Percentiles rank a stretch among this genome's conserved stretches.
phyloP scores from a whole-genome alignment of 2,797 vertebrate genomes.

The Gobionotothen gibberifrons region DNA sequence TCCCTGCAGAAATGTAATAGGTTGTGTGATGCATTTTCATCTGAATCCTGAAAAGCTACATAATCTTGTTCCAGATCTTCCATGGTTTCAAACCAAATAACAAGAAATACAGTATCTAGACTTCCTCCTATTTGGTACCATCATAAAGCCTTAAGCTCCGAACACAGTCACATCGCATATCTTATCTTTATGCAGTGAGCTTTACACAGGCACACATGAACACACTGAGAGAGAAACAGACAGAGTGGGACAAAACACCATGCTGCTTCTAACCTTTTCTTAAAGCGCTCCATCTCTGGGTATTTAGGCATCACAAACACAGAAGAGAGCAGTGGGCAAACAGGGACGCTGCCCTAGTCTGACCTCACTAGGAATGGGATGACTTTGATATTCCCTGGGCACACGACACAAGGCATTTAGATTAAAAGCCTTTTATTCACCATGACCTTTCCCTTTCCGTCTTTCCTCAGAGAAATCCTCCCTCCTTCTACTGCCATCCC shows the following conservation, averaged over 20 bases:
- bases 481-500: constrained; percentile 59
- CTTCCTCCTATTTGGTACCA: constrained; percentile 29
- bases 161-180: constrained; percentile 38
- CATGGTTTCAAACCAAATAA: constrained; percentile 39
- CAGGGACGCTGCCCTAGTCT: constrained; percentile 58
- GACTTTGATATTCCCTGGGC: constrained; percentile 83
- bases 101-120: constrained; percentile 21
- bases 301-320: constrained; percentile 71
- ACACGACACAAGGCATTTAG: constrained; percentile 72
- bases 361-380: constrained; percentile 74
- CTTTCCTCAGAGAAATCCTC: constrained; percentile 80
- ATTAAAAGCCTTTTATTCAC: constrained; percentile 85
- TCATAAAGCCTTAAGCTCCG: constrained; percentile 26
- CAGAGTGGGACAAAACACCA: constrained; percentile 31
- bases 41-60: constrained; percentile 10
- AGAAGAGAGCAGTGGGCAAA: constrained; percentile 58
- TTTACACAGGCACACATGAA: constrained; percentile 21
- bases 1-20: background rate
- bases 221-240: constrained; percentile 16
- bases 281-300: constrained; percentile 53
- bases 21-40: constrained; percentile 12
- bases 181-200: constrained; percentile 33
- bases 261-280: constrained; percentile 71
- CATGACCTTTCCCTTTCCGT: constrained; percentile 81
- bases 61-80: constrained; percentile 11